These are phyloP conservation scores for Chloroclysta siterata DNA, from an alignment of 2,888 invertebrate species.

Conservation along the genomic window DNA sequence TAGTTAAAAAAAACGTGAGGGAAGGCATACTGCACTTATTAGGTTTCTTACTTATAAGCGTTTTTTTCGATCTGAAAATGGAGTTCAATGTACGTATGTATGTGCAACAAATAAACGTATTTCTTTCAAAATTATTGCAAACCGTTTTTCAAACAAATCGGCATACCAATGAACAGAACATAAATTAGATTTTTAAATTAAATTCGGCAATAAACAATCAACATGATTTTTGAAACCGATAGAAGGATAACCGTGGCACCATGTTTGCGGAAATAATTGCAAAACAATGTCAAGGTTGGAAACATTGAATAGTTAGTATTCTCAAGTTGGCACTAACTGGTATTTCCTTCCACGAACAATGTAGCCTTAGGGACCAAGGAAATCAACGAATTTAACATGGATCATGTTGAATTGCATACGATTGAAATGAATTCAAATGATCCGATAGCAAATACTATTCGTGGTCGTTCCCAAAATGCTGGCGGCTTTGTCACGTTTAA, in stretches of 20 bases:
- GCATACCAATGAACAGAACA: too few relatives aligned
- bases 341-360: constrained; percentile 55
- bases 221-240: not conserved
- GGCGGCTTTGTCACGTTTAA: too few relatives aligned
- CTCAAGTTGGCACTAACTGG: constrained; percentile 46
- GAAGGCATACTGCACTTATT: too few relatives aligned
- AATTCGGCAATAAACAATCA: not conserved
- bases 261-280: constrained; percentile 49
- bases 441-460: not conserved
- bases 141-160: too few relatives aligned
- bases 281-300: constrained; percentile 52
- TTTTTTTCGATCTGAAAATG: too few relatives aligned
- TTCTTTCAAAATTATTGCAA: too few relatives aligned
- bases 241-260: constrained; percentile 1
- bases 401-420: constrained; percentile 8
- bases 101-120: too few relatives aligned
- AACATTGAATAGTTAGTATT: constrained; percentile 59
- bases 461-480: too few relatives aligned
- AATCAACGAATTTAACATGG: constrained; percentile 29
- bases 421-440: constrained; percentile 7
- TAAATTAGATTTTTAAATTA: too few relatives aligned
- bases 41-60: too few relatives aligned
- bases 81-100: too few relatives aligned
- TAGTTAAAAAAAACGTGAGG: too few relatives aligned
- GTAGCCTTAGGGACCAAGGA: constrained; percentile 54